phyloP scores from a whole-genome alignment of 1,140 invertebrate species.

The Lepidurus couesii region DNA sequence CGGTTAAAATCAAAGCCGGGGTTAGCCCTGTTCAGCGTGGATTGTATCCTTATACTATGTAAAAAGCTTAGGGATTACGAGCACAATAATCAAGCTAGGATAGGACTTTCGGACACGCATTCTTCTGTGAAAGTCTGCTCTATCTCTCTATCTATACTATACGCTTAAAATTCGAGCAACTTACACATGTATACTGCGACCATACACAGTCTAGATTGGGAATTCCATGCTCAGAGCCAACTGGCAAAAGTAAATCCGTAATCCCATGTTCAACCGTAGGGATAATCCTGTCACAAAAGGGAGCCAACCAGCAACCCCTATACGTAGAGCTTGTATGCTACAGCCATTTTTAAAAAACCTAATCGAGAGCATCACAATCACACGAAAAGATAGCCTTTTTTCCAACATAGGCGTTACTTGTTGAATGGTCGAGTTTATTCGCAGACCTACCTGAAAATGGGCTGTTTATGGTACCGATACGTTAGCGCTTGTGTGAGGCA shows the following conservation, averaged over 20 bases:
- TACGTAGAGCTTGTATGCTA: background rate
- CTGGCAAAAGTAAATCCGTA: background rate
- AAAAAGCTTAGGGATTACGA: background rate
- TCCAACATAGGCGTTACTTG: background rate
- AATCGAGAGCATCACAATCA: slow-evolving; percentile 18
- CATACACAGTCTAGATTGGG: background rate
- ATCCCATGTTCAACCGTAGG: background rate
- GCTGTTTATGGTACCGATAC: background rate
- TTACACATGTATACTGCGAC: background rate
- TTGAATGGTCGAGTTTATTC: slow-evolving; percentile 8
- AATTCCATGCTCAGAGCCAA: background rate
- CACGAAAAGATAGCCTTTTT: background rate
- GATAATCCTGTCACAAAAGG: slow-evolving; percentile 16
- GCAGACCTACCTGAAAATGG: slow-evolving; percentile 5
- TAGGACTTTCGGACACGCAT: background rate
- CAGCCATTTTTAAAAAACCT: slow-evolving; percentile 5
- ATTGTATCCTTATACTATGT: background rate
- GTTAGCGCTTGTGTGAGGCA: slow-evolving; percentile 4
- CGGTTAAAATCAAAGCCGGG: no score
- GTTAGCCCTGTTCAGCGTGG: no score
- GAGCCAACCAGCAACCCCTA: slow-evolving; percentile 1
- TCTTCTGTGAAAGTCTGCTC: background rate
- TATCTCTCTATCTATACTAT: background rate
- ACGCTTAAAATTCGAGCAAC: slow-evolving; percentile 2
- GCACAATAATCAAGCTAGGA: background rate